These are phyloP conservation scores for Anorthoa munda DNA, from an alignment of 2,888 invertebrate genomes.

Conservation along the genomic window DNA sequence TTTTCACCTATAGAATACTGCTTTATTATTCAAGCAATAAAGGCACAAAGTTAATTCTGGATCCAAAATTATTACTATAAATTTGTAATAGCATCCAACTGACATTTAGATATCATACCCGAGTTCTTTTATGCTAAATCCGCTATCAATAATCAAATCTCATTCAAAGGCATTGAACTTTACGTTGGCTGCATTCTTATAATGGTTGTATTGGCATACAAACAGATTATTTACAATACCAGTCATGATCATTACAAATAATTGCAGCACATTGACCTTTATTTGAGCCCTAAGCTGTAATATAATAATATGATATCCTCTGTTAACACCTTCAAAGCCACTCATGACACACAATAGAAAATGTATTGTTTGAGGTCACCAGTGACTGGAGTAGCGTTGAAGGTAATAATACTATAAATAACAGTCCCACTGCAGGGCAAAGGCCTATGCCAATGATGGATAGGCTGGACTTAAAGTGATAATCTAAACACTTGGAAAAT, in stretches of 20 bases:
- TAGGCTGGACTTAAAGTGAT: not conserved
- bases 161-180: conserved; percentile 35
- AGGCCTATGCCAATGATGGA: no score
- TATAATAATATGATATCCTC: not conserved
- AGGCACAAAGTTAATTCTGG: not conserved
- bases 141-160: not conserved
- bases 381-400: no score
- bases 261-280: conserved; percentile 1
- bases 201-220: conserved; percentile 12
- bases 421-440: no score
- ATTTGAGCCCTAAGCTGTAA: not conserved
- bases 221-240: conserved; percentile 21
- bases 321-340: no score
- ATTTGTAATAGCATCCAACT: not conserved
- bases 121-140: conserved; percentile 7
- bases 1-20: not conserved
- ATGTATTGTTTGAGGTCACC: no score
- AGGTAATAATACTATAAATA: no score
- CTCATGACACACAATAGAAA: no score
- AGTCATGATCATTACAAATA: conserved; percentile 15
- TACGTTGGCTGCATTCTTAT: conserved; percentile 29
- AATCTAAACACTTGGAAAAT: no score
- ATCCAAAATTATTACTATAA: not conserved
- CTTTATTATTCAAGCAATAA: no score
- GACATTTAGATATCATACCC: not conserved